These are phyloP conservation scores for Hymenochirus boettgeri DNA, from an alignment of 2,113 vertebrate genomes.

Conservation along the genomic window DNA sequence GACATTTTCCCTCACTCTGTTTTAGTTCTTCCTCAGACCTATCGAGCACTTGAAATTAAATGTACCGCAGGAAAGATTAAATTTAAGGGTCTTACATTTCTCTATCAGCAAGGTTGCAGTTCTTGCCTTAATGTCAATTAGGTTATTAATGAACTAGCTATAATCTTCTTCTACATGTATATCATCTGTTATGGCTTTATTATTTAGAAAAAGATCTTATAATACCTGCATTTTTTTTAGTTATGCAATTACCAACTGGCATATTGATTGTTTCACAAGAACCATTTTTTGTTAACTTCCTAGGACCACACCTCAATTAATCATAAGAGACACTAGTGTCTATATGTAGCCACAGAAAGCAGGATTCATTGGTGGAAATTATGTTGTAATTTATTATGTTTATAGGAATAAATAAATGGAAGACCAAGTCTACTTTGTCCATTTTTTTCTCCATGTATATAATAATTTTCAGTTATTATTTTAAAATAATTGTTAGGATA, in stretches of 20 bases:
- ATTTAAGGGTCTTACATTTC: conserved; percentile 64
- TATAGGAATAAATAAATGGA: no score
- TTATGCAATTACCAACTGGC: conserved; percentile 15
- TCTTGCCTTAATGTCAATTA: conserved; percentile 75
- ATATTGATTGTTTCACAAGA: no score
- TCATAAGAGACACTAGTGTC: no score
- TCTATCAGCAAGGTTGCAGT: conserved; percentile 63
- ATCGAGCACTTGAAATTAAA: conserved; percentile 58
- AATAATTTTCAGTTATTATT: no score
- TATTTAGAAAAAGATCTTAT: conserved; percentile 52
- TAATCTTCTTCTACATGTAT: conserved; percentile 59
- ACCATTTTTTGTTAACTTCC: no score
- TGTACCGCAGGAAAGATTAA: conserved; percentile 66
- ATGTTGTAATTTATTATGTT: no score
- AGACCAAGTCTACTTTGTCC: no score
- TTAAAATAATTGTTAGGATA: no score
- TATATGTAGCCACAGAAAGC: no score
- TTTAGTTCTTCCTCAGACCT: conserved; percentile 53
- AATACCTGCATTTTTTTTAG: conserved; percentile 39
- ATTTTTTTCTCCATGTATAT: no score
- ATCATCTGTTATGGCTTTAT: conserved; percentile 54
- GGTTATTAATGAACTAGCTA: conserved; percentile 72
- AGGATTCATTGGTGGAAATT: no score
- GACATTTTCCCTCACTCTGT: conserved; percentile 66
- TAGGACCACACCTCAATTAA: no score